Evolutionary conservation across 2,888 invertebrate species (phyloP).

Genomic region (Oithona nana): DNA sequence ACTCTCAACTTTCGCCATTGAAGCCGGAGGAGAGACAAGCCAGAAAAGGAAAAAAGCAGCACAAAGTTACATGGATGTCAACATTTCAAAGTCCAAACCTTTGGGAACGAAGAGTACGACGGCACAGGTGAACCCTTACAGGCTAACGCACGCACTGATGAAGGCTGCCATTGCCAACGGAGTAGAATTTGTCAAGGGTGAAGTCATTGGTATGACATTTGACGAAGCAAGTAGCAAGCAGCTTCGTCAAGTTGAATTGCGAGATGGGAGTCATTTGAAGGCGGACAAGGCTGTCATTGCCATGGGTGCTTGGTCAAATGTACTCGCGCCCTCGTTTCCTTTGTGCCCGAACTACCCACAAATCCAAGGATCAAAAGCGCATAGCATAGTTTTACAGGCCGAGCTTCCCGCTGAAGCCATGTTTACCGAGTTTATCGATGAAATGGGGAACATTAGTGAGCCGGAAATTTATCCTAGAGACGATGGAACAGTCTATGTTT

Average conservation of each 20-base stretch:
- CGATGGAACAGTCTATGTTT: slow-evolving; percentile 16
- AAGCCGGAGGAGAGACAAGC: not conserved
- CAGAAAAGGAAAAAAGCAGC: not conserved
- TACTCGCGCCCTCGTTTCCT: not conserved
- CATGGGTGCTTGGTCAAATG: slow-evolving; percentile 15
- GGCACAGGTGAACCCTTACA: slow-evolving; percentile 11
- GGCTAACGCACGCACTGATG: slow-evolving; percentile 6
- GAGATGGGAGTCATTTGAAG: not conserved
- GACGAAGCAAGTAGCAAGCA: not conserved
- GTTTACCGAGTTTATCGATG: not conserved
- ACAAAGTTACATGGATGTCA: not conserved
- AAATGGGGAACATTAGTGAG: not conserved
- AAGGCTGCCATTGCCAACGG: not conserved
- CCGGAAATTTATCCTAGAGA: slow-evolving; percentile 15
- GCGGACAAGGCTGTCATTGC: slow-evolving; percentile 8
- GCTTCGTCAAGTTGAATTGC: not conserved
- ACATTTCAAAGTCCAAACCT: not conserved
- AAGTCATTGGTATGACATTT: not conserved
- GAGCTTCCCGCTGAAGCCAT: slow-evolving; percentile 1
- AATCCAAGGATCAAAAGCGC: not conserved
- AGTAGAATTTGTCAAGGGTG: not conserved
- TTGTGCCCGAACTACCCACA: not conserved
- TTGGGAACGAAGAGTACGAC: slow-evolving; percentile 5
- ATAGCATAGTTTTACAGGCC: slow-evolving; percentile 12
- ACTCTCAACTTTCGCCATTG: not conserved